A percentile compares a stretch with the other conserved stretches of the same genome.
These are phyloP conservation scores for Umimayanthus kanabou DNA, from an alignment of 92 coral and sea anemone species.

Conservation along the genomic window DNA sequence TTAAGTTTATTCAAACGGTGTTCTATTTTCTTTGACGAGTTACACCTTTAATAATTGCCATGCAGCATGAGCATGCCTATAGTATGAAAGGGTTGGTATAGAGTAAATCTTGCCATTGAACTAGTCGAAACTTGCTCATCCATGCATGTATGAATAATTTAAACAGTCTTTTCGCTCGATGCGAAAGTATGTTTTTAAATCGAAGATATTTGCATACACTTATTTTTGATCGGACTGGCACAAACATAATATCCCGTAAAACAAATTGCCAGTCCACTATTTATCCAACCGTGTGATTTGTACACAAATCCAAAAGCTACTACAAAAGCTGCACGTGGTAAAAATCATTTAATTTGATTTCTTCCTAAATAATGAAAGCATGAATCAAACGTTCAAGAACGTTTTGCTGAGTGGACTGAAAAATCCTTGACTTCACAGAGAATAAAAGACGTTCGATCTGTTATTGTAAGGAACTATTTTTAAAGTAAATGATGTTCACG, in stretches of 20 bases:
- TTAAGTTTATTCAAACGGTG: no score
- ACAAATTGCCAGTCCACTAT: not conserved
- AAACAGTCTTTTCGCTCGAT: not conserved
- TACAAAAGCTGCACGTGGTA: not conserved
- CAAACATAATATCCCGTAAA: not conserved
- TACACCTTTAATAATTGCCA: not conserved
- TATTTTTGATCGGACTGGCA: not conserved
- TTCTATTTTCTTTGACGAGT: not conserved
- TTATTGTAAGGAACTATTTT: constrained; percentile 31
- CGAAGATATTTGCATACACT: not conserved
- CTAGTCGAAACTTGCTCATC: not conserved
- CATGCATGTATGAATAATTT: not conserved
- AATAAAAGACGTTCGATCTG: not conserved
- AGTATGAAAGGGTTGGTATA: not conserved
- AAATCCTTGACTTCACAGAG: not conserved
- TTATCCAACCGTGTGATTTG: not conserved
- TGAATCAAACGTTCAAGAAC: not conserved
- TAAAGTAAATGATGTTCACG: constrained; percentile 8
- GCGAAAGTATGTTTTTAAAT: not conserved
- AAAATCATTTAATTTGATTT: not conserved
- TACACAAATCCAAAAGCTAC: not conserved
- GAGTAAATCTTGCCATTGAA: not conserved
- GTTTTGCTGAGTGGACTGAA: constrained; percentile 14
- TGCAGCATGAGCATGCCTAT: not conserved
- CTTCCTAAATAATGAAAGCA: not conserved